Conservation (phyloP, 2,888 invertebrate species). For the Nebria brevicollis region DNA sequence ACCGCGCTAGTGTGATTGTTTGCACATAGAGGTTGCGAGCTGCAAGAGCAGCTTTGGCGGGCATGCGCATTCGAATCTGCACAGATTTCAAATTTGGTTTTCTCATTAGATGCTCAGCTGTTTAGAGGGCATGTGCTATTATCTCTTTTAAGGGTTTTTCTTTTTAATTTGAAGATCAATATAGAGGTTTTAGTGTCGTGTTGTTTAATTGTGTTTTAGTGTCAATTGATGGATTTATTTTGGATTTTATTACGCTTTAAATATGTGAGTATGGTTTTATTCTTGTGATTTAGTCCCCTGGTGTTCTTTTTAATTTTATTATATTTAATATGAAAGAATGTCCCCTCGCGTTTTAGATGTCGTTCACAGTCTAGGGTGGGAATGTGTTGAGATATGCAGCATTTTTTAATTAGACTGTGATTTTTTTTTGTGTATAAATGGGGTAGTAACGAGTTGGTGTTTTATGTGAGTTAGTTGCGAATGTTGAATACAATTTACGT, state of each 20-base stretch:
- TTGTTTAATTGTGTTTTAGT: too few species aligned
- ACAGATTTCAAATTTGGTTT: background rate
- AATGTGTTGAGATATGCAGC: constrained; percentile 6
- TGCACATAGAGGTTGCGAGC: background rate
- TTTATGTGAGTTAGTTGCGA: background rate
- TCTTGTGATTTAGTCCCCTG: background rate
- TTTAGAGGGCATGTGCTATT: background rate
- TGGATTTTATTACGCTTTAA: too few species aligned
- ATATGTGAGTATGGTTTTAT: too few species aligned
- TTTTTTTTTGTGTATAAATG: background rate
- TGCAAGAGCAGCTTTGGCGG: background rate
- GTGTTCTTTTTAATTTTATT: constrained; percentile 1
- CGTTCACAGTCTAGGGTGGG: background rate
- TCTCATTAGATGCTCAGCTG: background rate
- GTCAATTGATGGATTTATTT: too few species aligned
- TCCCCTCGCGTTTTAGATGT: background rate
- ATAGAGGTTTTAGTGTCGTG: too few species aligned
- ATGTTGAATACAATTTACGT: background rate
- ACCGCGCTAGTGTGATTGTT: background rate
- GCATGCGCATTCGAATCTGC: background rate
- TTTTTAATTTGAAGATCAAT: too few species aligned
- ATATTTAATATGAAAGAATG: constrained; percentile 10
- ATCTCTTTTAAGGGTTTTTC: background rate
- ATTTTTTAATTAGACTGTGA: background rate
- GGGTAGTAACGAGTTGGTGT: too few species aligned